Evolutionary conservation across 2,113 vertebrate species (phyloP).

Genomic region (Gambusia holbrooki): DNA sequence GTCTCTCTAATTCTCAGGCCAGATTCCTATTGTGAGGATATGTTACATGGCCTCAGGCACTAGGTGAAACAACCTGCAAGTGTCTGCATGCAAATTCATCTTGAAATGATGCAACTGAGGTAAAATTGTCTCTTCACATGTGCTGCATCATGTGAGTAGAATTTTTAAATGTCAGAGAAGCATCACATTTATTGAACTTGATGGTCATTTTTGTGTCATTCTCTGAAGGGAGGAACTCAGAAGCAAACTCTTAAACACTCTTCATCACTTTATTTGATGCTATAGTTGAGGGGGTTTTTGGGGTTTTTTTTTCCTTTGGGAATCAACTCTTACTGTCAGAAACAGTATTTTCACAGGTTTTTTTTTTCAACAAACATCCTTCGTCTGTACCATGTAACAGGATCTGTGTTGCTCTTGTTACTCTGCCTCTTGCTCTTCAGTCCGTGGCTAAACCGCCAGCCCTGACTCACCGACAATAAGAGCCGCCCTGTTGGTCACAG

Average conservation of each 20-base stretch:
- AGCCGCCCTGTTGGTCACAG: constrained; percentile 61
- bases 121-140: too few relatives aligned
- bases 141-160: too few relatives aligned
- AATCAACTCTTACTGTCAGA: background rate
- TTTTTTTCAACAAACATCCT: too few relatives aligned
- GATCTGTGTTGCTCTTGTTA: background rate
- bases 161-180: background rate
- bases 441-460: constrained; percentile 63
- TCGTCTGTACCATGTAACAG: background rate
- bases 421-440: constrained; percentile 28
- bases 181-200: background rate
- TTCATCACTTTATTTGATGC: background rate
- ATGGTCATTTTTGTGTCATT: background rate
- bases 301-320: background rate
- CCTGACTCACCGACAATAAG: constrained; percentile 48
- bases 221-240: background rate
- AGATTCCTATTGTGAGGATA: too few relatives aligned
- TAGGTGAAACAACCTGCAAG: too few relatives aligned
- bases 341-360: background rate
- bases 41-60: too few relatives aligned
- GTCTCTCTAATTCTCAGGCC: too few relatives aligned
- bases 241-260: background rate
- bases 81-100: too few relatives aligned
- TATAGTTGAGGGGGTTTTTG: background rate
- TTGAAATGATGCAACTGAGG: too few relatives aligned